Evolutionary conservation across 2,113 vertebrate genomes (phyloP).

Genomic region (Grammomys surdaster): DNA sequence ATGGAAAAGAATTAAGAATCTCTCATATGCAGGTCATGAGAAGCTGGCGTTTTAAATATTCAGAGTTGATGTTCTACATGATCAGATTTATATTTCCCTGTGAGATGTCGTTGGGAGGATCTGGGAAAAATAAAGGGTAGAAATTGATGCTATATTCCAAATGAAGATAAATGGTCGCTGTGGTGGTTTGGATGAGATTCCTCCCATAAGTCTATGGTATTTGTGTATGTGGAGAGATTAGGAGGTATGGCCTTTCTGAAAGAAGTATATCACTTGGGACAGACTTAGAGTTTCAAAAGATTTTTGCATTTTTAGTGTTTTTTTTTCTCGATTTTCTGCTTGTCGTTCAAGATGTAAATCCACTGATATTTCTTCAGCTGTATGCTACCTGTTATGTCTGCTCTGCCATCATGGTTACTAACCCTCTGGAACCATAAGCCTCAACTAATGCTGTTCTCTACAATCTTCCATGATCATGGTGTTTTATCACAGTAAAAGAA

Average conservation of each 20-base stretch:
- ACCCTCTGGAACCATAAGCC: background rate
- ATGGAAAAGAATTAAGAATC: background rate
- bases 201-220: background rate
- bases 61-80: background rate
- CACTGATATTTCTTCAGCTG: background rate
- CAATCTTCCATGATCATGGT: background rate
- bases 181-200: background rate
- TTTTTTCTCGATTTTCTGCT: background rate
- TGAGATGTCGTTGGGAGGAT: rapidly evolving
- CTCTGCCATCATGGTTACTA: background rate
- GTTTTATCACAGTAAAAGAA: too few relatives aligned
- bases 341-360: background rate
- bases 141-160: background rate
- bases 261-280: background rate
- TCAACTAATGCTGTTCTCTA: background rate
- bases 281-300: background rate
- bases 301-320: background rate
- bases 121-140: background rate
- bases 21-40: background rate
- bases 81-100: background rate
- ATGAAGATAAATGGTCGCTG: background rate
- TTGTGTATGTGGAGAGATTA: background rate
- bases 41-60: background rate
- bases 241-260: too few relatives aligned
- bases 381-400: background rate